Evolutionary conservation across 2,797 vertebrate species (phyloP).

Genomic region (Muscicapa comitata): DNA sequence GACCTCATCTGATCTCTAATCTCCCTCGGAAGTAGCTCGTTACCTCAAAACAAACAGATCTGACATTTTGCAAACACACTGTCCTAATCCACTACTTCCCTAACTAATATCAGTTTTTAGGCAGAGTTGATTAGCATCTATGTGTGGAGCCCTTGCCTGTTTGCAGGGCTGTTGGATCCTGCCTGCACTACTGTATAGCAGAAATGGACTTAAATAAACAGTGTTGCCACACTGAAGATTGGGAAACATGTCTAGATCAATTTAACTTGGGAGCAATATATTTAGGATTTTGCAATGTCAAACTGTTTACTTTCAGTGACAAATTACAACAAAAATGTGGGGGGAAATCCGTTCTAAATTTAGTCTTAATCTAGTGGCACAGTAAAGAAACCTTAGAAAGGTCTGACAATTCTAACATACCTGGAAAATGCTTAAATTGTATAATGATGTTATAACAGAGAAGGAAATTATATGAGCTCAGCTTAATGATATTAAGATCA

Average conservation of each 20-base stretch:
- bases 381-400: not conserved
- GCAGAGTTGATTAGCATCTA: slow-evolving; percentile 55
- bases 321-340: not conserved
- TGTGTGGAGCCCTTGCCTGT: slow-evolving; percentile 4
- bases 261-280: not conserved
- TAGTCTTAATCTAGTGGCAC: not conserved
- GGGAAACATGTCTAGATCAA: not conserved
- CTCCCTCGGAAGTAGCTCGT: not conserved
- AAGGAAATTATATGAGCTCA: not conserved
- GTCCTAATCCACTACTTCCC: slow-evolving; percentile 34
- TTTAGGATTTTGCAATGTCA: not conserved
- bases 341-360: not conserved
- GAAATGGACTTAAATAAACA: slow-evolving; percentile 42
- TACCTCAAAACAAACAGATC: slow-evolving; percentile 42
- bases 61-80: slow-evolving; percentile 51
- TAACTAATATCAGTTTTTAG: slow-evolving; percentile 38
- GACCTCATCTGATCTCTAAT: slow-evolving; percentile 34
- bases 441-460: not conserved
- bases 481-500: slow-evolving; percentile 15
- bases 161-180: slow-evolving; percentile 7
- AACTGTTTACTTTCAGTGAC: not conserved
- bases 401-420: not conserved
- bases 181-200: not conserved
- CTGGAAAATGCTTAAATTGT: slow-evolving; percentile 10
- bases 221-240: not conserved